These are phyloP conservation scores for Drosophila setifemur DNA, from an alignment of 1,140 invertebrate genomes.

Conservation along the genomic window DNA sequence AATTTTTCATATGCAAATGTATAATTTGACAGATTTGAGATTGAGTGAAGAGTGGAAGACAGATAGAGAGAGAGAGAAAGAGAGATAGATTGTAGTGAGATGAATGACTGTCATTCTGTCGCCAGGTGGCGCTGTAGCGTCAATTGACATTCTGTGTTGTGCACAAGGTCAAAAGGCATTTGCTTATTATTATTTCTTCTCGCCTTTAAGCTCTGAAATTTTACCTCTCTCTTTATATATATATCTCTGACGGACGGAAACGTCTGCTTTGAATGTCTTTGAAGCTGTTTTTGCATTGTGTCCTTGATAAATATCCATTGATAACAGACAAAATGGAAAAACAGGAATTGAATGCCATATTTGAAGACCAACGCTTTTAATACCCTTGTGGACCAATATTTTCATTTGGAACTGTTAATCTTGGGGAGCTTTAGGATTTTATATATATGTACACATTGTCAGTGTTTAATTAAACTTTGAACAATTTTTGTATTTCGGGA, in stretches of 20 bases:
- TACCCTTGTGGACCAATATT: too few relatives aligned
- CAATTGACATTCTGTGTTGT: conserved; percentile 52
- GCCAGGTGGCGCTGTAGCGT: conserved; percentile 18
- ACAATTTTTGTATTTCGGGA: too few relatives aligned
- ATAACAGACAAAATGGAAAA: conserved; percentile 52
- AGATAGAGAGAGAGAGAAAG: too few relatives aligned
- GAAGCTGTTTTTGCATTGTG: conserved; percentile 27
- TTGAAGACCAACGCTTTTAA: too few relatives aligned
- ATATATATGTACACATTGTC: too few relatives aligned
- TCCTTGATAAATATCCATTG: conserved; percentile 57
- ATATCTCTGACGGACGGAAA: too few relatives aligned
- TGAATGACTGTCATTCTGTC: conserved; percentile 25
- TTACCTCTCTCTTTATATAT: too few relatives aligned
- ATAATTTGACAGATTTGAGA: conserved; percentile 10
- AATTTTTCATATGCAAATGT: conserved; percentile 8
- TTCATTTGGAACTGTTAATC: too few relatives aligned
- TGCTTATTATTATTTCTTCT: conserved; percentile 46
- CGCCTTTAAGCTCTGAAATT: neutral
- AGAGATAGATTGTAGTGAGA: neutral
- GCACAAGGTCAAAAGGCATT: conserved; percentile 66
- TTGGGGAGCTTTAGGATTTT: too few relatives aligned
- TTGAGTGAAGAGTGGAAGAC: neutral
- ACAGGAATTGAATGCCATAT: too few relatives aligned
- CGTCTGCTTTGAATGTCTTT: conserved; percentile 58
- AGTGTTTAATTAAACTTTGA: too few relatives aligned